Base-by-base conservation (phyloP, 2,888 invertebrate genomes). In the Peribatodes rhomboidaria region DNA sequence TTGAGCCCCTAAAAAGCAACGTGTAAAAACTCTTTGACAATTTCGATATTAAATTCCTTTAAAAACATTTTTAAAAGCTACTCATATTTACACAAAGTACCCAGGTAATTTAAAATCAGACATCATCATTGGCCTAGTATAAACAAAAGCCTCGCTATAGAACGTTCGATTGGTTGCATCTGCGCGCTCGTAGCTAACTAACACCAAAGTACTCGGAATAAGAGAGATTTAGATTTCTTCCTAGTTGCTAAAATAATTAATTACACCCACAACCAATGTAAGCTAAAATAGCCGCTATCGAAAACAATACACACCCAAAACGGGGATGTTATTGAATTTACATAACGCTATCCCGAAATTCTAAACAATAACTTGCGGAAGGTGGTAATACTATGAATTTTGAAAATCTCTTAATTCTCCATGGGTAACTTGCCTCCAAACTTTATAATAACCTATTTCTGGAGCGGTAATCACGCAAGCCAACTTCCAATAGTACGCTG, bases 371-470 rank as follows among this genome's bases (percentile, higher is more conserved):
- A 77, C 81, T 78, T 76, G 68, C 68, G 56, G 56, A 67, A 71
- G 71, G 75, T 76, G 76, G 75, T 74, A 81, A 84, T 84, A 86
- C 85, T 87, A 82, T 84, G 84, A 88, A 89, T 89, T 88, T 85
- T 35, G 52, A 9, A 55, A 62, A 68, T 70, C 70, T 62, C 65
- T 61, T 70, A 70, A 68, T 71, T 55, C 66, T 47, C 73, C 52
- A 54, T 73, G 74, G 78, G 73, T 80, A 82, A 78, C 62, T 67
- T 67, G 61, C 49, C 44, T 62, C 41, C 53, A 22, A 65, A 62
- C 61, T 70, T 70, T 61, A 53, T 68, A 68, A 68, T 72, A 62
- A 61, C 49, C 37, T 31, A 65, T 66, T 70, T 63, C 61, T 65
- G 35, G 41, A 62, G 57, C 58, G 75, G 76, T 90, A 90, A 90